phyloP scores from a whole-genome alignment of 1,140 invertebrate species.

The Wiebesia pumilae region DNA sequence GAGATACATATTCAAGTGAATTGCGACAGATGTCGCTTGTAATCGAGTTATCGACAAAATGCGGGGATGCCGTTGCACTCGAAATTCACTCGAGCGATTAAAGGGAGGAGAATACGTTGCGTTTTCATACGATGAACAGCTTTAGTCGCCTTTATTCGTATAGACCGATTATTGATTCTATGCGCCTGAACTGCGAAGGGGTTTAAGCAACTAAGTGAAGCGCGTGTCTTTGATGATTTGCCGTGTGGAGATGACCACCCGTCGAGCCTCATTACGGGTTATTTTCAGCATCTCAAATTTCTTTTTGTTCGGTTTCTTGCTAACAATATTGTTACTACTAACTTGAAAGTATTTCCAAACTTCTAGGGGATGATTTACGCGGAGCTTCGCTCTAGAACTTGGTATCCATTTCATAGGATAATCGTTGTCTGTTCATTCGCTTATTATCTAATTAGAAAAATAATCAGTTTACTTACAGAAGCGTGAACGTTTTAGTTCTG shows the following conservation, averaged over 20 bases:
- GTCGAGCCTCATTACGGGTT: conserved; percentile 28
- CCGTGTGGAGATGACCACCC: neutral
- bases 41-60: conserved; percentile 49
- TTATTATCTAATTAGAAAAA: neutral
- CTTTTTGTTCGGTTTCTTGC: neutral
- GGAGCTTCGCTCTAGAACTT: neutral
- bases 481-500: neutral
- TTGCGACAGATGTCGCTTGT: conserved; percentile 42
- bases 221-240: conserved; percentile 30
- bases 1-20: neutral
- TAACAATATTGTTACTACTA: neutral
- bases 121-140: neutral
- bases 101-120: neutral
- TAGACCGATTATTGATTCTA: neutral
- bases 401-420: neutral
- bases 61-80: conserved; percentile 21
- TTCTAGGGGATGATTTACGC: neutral
- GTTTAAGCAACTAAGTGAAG: neutral
- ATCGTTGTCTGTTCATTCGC: neutral
- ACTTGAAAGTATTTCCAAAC: neutral
- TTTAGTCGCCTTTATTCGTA: conserved; percentile 9
- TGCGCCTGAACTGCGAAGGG: conserved; percentile 1
- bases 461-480: neutral
- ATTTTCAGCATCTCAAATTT: neutral
- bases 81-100: conserved; percentile 28